phyloP scores from a whole-genome alignment of 1,140 invertebrate genomes.

The Drosophila punjabiensis region DNA sequence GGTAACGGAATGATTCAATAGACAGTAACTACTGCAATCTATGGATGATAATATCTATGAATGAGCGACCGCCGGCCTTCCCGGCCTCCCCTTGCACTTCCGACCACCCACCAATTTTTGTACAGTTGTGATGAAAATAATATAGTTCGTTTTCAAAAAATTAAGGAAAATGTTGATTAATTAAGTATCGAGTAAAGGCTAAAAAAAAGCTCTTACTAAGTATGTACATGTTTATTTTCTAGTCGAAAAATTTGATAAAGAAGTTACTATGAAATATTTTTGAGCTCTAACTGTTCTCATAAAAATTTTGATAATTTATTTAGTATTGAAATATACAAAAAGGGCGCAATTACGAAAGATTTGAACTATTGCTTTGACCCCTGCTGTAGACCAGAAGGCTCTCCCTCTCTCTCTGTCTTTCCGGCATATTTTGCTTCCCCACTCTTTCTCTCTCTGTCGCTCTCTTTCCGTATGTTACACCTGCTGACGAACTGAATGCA shows the following conservation, averaged over 20 bases:
- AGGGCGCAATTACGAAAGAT: too few relatives aligned
- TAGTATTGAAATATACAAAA: neutral
- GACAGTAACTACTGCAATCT: slow-evolving; percentile 54
- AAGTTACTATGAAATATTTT: neutral
- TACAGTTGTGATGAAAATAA: neutral
- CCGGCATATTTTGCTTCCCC: slow-evolving; percentile 48
- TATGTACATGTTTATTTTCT: neutral
- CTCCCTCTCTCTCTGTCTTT: slow-evolving; percentile 48
- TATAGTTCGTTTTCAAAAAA: neutral
- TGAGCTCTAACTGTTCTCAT: rapidly evolving
- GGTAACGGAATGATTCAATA: slow-evolving; percentile 57
- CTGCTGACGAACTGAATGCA: slow-evolving; percentile 72
- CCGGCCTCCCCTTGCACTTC: neutral
- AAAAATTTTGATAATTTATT: neutral
- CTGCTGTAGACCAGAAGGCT: slow-evolving; percentile 36
- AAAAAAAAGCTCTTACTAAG: neutral
- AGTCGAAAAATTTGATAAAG: neutral
- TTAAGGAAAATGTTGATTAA: neutral
- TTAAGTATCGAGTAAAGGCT: too few relatives aligned
- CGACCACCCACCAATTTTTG: neutral
- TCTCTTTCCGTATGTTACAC: slow-evolving; percentile 50
- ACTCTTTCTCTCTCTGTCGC: slow-evolving; percentile 18
- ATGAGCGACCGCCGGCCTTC: slow-evolving; percentile 21
- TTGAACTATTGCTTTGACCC: neutral
- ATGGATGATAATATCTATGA: slow-evolving; percentile 51